Conservation (phyloP, 2,113 vertebrate genomes). For the Agelaius tricolor region DNA sequence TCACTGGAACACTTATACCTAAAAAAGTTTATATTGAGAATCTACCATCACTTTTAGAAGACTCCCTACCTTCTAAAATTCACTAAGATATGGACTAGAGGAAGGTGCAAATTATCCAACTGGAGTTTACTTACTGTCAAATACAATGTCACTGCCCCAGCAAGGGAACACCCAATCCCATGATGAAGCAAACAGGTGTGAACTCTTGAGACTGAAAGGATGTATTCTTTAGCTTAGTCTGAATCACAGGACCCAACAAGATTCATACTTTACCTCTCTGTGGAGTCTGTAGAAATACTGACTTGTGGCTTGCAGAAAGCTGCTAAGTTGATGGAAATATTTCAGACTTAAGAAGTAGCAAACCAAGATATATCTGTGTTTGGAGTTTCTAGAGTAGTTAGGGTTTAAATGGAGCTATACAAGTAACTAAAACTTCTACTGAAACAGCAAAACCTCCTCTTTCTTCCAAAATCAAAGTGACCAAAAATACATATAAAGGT, state of each 20-base stretch:
- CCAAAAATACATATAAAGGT: background rate
- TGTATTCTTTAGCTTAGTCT: background rate
- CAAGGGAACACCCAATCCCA: background rate
- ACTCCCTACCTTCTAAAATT: background rate
- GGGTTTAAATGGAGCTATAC: background rate
- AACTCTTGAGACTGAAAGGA: background rate
- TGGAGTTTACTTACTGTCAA: background rate
- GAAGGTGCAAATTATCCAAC: background rate
- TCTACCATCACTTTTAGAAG: background rate
- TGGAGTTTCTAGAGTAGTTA: background rate
- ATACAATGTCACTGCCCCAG: background rate
- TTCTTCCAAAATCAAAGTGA: background rate
- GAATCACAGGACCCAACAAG: background rate
- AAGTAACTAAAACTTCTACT: background rate
- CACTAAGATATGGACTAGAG: background rate
- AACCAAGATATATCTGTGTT: background rate
- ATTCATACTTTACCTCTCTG: background rate
- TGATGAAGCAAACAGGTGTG: background rate
- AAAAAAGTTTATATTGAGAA: background rate
- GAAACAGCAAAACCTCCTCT: background rate
- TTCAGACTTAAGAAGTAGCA: background rate
- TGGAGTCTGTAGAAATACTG: background rate
- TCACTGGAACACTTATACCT: background rate
- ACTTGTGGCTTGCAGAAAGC: background rate
- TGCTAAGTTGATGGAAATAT: background rate